Percentiles rank a stretch among this genome's conserved stretches.
These are phyloP conservation scores for Tinea trinotella DNA, from an alignment of 2,888 invertebrate genomes.

Conservation along the genomic window DNA sequence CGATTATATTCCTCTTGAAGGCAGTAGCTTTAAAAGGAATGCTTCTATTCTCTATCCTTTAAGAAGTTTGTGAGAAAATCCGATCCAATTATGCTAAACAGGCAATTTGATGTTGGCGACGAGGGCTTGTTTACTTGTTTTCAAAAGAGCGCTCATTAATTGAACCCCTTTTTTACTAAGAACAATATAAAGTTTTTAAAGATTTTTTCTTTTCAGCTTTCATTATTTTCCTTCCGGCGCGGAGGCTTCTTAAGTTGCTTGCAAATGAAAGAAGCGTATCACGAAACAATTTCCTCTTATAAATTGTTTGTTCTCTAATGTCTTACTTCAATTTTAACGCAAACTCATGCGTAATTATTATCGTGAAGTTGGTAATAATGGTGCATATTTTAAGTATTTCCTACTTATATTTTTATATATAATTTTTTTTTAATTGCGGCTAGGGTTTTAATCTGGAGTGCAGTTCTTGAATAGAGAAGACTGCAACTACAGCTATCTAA, in stretches of 20 bases:
- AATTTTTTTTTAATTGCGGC: no score
- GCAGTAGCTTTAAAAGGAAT: background rate
- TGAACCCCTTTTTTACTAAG: slow-evolving; percentile 29
- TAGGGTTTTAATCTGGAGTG: no score
- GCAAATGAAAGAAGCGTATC: slow-evolving; percentile 32
- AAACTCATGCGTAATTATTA: no score
- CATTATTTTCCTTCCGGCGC: slow-evolving; percentile 32
- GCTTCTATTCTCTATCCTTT: slow-evolving; percentile 25
- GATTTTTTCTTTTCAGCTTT: slow-evolving; percentile 28
- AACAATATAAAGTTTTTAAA: slow-evolving; percentile 31
- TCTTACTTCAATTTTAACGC: background rate
- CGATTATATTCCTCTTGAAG: background rate
- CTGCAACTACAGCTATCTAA: no score
- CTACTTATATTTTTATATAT: no score
- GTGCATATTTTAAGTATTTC: no score
- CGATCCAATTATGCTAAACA: slow-evolving; percentile 48
- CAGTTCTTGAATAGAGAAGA: no score
- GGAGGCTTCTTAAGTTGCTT: slow-evolving; percentile 13
- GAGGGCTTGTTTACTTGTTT: slow-evolving; percentile 40
- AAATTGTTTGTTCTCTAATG: slow-evolving; percentile 31
- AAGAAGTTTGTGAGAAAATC: slow-evolving; percentile 40
- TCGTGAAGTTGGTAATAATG: no score
- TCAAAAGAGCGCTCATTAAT: slow-evolving; percentile 42
- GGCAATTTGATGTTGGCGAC: slow-evolving; percentile 40
- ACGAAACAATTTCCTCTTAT: slow-evolving; percentile 51